Evolutionary conservation across 2,888 invertebrate species (phyloP).

Genomic region (Saturnia pavonia): DNA sequence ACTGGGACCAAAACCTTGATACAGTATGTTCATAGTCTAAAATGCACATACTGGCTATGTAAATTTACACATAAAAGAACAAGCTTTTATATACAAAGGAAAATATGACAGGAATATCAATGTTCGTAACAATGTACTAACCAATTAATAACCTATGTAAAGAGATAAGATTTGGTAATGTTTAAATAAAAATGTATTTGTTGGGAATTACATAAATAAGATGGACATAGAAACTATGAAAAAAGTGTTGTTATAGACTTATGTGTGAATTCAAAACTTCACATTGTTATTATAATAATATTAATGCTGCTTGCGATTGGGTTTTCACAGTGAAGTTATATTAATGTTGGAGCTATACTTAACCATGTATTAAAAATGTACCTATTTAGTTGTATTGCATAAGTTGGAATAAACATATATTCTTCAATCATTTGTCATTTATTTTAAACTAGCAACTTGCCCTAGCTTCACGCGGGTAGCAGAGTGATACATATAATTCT

Average conservation of each 20-base stretch:
- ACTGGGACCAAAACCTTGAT: constrained; percentile 8
- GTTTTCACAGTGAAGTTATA: not conserved
- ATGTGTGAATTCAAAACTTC: not conserved
- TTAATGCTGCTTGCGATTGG: no score
- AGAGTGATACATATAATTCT: no score
- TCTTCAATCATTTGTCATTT: constrained; percentile 34
- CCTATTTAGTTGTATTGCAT: constrained; percentile 58
- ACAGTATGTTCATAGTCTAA: not conserved
- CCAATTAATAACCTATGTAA: not conserved
- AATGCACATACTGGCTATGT: not conserved
- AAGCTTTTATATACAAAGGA: no score
- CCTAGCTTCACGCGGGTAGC: no score
- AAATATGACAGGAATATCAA: no score
- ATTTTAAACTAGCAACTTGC: not conserved
- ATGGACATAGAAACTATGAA: not conserved
- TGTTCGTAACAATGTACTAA: not conserved
- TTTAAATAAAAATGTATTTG: not conserved
- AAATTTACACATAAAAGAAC: not conserved
- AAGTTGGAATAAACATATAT: constrained; percentile 57
- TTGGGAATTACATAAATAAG: not conserved
- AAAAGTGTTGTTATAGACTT: not conserved
- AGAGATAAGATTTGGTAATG: not conserved
- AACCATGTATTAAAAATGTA: constrained; percentile 42
- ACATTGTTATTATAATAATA: not conserved
- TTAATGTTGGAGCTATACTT: constrained; percentile 17